Evolutionary conservation across 2,113 vertebrate species (phyloP).

Genomic region (Phrynocephalus versicolor): DNA sequence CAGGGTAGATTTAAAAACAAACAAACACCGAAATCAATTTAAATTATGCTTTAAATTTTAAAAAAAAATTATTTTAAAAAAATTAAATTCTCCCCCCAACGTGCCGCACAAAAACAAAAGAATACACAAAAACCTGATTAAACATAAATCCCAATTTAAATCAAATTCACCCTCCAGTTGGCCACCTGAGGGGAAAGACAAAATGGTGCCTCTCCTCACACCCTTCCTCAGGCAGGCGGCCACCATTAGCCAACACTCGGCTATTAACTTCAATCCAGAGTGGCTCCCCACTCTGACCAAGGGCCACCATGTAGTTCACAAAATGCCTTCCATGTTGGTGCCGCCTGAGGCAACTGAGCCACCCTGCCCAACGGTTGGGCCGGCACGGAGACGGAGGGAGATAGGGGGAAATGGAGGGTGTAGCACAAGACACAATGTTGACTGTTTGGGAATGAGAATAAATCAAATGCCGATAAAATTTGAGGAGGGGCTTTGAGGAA

Average conservation of each 20-base stretch:
- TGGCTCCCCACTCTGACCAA: background rate
- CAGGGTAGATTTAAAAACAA: too few species aligned
- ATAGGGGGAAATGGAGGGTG: too few species aligned
- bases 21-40: too few species aligned
- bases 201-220: background rate
- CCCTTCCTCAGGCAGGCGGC: background rate
- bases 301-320: background rate
- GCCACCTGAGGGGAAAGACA: background rate
- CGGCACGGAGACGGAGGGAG: background rate
- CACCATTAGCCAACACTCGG: background rate
- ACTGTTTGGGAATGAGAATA: background rate
- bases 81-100: too few species aligned
- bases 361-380: background rate
- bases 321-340: too few species aligned
- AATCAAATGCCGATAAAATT: background rate
- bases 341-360: background rate
- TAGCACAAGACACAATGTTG: too few species aligned
- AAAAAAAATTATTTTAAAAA: too few species aligned
- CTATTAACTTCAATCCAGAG: background rate
- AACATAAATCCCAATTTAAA: too few species aligned
- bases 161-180: background rate
- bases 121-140: too few species aligned
- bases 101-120: too few species aligned
- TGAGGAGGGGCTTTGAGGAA: background rate
- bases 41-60: too few species aligned